A percentile compares a stretch with the other conserved stretches of the same genome.
phyloP scores from a whole-genome alignment of 2,797 vertebrate species.

The Kryptolebias ocellatus region DNA sequence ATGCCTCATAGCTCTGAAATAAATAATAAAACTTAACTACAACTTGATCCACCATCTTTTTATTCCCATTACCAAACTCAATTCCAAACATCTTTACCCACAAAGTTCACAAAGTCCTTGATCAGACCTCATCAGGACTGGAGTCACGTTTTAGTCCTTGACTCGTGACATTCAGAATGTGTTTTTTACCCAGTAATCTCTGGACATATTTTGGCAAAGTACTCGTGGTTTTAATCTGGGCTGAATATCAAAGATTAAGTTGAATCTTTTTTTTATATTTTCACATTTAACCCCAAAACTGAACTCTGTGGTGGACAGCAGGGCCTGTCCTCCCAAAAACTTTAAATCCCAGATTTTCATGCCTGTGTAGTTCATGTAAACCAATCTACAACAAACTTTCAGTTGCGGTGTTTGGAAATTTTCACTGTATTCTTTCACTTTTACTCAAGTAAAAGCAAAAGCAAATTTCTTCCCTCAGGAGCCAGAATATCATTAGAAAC shows the following conservation, averaged over 20 bases:
- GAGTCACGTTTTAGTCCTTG: slow-evolving; percentile 52
- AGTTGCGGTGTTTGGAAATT: background rate
- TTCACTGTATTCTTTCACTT: background rate
- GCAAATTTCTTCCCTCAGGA: no score
- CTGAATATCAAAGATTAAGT: slow-evolving; percentile 63
- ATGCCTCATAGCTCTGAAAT: background rate
- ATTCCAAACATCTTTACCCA: background rate
- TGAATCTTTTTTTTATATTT: slow-evolving; percentile 40
- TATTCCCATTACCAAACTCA: background rate
- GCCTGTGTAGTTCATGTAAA: background rate
- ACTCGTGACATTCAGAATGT: slow-evolving; percentile 38
- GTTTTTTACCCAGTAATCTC: slow-evolving; percentile 52
- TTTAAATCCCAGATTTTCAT: background rate
- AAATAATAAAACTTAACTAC: background rate
- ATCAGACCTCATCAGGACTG: slow-evolving; percentile 1
- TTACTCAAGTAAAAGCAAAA: no score
- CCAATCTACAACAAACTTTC: background rate
- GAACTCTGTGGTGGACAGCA: slow-evolving; percentile 26
- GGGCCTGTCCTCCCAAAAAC: slow-evolving; percentile 7
- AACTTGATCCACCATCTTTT: background rate
- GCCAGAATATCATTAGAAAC: no score
- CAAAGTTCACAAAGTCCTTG: slow-evolving; percentile 2
- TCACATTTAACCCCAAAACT: slow-evolving; percentile 46
- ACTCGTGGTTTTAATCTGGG: slow-evolving; percentile 63
- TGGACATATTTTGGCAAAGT: slow-evolving; percentile 51